Base-by-base conservation (phyloP, 1,140 invertebrate species). In the Scaptomyza graminum region DNA sequence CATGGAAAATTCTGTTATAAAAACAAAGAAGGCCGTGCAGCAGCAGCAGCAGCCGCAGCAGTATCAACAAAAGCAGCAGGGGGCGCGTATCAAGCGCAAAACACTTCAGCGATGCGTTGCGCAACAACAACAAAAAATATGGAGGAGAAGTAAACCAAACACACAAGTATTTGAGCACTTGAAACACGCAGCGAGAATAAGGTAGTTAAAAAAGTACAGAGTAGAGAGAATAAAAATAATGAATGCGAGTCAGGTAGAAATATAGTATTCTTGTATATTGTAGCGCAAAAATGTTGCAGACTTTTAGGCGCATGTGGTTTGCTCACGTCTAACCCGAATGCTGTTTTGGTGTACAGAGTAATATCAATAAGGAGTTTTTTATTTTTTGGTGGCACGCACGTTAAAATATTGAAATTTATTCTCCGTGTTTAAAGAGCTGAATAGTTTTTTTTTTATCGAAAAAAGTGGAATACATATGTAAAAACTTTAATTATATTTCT, bases 201-300 rank as follows among this genome's bases (percentile, higher is more conserved):
- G 49, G 41, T 41, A 28, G 50, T 34, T 43, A 57, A n/a, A 41
- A 31, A 16, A 9, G 18, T 13, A 12, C 15, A 5, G 18, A 5
- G n/a, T n/a, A n/a, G n/a, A 9, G 28, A 55, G 31, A 34, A n/a
- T 28, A 7, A 55, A 47, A 22, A 22, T 22, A 71, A 59, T 47
- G 51, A 71, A 66, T 70, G 68, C 62, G 31, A 71, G 62, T 59
- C 62, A 71, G 68, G 62, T 65, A 71, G 47, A 66, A 13, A 71
- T 6, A 22, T 22, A 22, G 18, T 22, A 22, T 22, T 22, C 18
- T 22, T n/a, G n/a, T n/a, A 1, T 9, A 3, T 16, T 1, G 18
- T 22, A 28, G 61, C 82, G 46, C 82, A 81, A 77, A 69, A 81
- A 85, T 85, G 81, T 87, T 87, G 82, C 81, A 85, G 77, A 69